phyloP scores from a whole-genome alignment of 2,113 vertebrate species.

The Hippocampus zosterae region DNA sequence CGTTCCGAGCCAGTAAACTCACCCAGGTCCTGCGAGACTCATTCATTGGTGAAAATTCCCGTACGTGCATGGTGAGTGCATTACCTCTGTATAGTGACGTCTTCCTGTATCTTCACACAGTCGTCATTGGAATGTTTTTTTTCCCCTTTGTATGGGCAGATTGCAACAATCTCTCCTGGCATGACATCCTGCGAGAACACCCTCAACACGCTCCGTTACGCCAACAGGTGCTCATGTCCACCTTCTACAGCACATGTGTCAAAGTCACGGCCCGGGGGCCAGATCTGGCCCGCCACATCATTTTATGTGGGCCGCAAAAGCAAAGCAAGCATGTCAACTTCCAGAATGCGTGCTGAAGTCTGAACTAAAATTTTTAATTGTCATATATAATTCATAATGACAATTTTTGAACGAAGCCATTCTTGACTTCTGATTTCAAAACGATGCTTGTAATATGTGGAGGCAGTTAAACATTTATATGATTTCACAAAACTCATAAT shows the following conservation, averaged over 20 bases:
- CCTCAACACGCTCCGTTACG: conserved; percentile 95
- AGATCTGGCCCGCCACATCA: too few relatives aligned
- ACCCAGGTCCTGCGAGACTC: conserved; percentile 98
- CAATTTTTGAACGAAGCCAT: too few relatives aligned
- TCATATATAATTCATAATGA: background rate
- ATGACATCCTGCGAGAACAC: conserved; percentile 99
- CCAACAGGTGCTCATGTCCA: conserved; percentile 84
- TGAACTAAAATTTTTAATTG: too few relatives aligned
- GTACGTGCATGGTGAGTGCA: conserved; percentile 92
- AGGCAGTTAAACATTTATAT: too few relatives aligned
- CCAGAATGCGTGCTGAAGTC: too few relatives aligned
- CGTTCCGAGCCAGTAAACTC: conserved; percentile 97
- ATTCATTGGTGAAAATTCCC: conserved; percentile 96
- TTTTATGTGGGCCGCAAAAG: too few relatives aligned
- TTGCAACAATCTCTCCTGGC: conserved; percentile 96
- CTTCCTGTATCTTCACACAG: background rate
- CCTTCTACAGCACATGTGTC: background rate
- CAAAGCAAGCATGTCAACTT: too few relatives aligned
- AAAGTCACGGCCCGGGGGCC: too few relatives aligned
- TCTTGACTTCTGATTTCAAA: too few relatives aligned
- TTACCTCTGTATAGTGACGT: background rate
- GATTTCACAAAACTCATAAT: too few relatives aligned
- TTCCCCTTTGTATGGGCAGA: conserved; percentile 64
- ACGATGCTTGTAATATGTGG: too few relatives aligned
- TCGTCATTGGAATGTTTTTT: background rate